These are phyloP conservation scores for Hippoglossus stenolepis DNA, from an alignment of 2,113 vertebrate species.

Conservation along the genomic window DNA sequence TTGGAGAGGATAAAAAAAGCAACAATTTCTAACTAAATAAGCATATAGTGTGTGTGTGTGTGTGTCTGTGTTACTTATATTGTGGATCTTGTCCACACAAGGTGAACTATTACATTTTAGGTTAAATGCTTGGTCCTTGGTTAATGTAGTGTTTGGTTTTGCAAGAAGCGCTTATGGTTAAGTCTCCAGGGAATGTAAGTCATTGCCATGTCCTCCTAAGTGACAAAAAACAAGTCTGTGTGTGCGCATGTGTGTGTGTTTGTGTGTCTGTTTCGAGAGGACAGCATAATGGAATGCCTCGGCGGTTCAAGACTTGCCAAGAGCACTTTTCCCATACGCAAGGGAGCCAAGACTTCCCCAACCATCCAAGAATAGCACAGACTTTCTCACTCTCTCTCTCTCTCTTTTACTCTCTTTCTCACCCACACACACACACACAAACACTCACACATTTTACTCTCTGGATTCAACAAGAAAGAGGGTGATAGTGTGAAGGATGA, in stretches of 20 bases:
- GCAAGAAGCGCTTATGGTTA: conserved; percentile 10
- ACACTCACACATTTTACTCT: conserved; percentile 51
- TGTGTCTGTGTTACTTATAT: neutral
- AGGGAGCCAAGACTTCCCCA: conserved; percentile 82
- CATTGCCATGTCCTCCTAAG: conserved; percentile 28
- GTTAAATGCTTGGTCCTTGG: conserved; percentile 7
- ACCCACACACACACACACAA: conserved; percentile 38
- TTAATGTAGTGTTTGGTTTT: conserved; percentile 8
- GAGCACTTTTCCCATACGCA: conserved; percentile 84
- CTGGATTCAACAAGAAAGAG: conserved; percentile 37
- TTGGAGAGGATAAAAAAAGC: too few relatives aligned
- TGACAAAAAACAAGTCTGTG: conserved; percentile 61
- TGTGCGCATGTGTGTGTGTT: conserved; percentile 43
- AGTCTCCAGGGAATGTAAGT: conserved; percentile 31
- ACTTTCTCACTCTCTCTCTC: conserved; percentile 26
- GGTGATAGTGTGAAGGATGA: conserved; percentile 46
- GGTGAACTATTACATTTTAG: conserved; percentile 3
- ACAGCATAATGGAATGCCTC: conserved; percentile 81
- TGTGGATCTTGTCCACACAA: neutral
- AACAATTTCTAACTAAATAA: neutral
- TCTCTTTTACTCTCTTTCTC: conserved; percentile 29
- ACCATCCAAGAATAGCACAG: conserved; percentile 81
- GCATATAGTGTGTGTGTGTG: neutral
- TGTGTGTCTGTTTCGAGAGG: conserved; percentile 64
- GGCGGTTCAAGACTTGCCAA: conserved; percentile 75